phyloP scores from a whole-genome alignment of 2,113 vertebrate genomes.

The Mastomys natalensis region DNA sequence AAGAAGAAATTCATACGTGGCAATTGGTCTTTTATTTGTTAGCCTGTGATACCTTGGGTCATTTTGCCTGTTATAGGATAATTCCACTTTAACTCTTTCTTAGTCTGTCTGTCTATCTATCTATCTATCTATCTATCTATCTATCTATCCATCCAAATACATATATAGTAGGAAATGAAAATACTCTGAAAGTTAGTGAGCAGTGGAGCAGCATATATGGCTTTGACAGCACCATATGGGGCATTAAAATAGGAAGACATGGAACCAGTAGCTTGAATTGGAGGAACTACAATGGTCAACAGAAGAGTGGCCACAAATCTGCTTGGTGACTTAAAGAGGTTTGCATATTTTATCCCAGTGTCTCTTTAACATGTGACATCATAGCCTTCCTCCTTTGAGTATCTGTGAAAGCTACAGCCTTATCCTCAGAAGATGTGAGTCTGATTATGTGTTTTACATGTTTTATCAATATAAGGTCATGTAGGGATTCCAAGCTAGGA shows the following conservation, averaged over 20 bases:
- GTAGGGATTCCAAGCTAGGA: background rate
- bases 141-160: background rate
- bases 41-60: background rate
- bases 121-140: background rate
- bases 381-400: background rate
- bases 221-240: background rate
- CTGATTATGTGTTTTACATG: background rate
- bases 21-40: background rate
- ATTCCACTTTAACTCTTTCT: background rate
- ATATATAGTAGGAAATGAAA: background rate
- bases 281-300: background rate
- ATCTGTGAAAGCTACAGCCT: background rate
- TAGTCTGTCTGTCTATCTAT: background rate
- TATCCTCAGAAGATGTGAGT: background rate
- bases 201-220: too few species aligned
- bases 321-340: background rate
- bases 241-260: background rate
- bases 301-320: background rate
- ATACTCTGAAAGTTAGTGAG: background rate
- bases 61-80: background rate
- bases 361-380: background rate
- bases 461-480: background rate
- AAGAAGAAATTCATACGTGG: background rate
- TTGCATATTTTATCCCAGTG: background rate
- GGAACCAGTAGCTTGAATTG: background rate